These are phyloP conservation scores for Gadopsis bispinosus DNA, from an alignment of 2,797 vertebrate genomes.

Conservation along the genomic window DNA sequence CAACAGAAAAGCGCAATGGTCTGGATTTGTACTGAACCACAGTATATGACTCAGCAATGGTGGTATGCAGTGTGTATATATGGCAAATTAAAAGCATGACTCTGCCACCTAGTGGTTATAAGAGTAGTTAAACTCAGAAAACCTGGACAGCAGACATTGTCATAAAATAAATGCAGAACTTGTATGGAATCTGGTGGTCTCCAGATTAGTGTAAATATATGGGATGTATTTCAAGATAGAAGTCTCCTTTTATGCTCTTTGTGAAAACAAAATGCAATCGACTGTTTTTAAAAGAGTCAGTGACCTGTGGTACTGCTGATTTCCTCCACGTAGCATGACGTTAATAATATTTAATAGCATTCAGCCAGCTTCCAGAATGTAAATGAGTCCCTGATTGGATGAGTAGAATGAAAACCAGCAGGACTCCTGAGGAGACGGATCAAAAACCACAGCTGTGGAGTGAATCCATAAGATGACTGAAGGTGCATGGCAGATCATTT, in stretches of 20 bases:
- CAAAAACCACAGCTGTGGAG: constrained; percentile 13
- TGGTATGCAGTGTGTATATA: background rate
- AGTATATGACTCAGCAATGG: background rate
- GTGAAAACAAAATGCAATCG: background rate
- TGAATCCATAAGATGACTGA: constrained; percentile 6
- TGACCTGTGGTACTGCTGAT: background rate
- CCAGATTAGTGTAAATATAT: background rate
- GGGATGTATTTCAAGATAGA: background rate
- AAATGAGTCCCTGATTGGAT: constrained; percentile 27
- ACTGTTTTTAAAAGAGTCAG: background rate
- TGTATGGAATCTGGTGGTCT: background rate
- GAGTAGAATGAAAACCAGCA: constrained; percentile 40
- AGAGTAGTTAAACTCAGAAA: background rate
- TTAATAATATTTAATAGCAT: constrained; percentile 33
- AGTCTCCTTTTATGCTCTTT: background rate
- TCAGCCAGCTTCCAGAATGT: constrained; percentile 17
- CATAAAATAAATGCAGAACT: background rate
- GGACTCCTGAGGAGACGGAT: constrained; percentile 11
- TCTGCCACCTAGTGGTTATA: constrained; percentile 62
- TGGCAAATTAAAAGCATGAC: constrained; percentile 31
- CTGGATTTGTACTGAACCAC: background rate
- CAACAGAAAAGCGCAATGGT: background rate
- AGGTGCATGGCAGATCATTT: constrained; percentile 4
- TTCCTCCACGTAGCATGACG: constrained; percentile 7
- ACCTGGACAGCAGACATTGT: background rate